Percentiles rank a stretch among this genome's conserved stretches.
These are phyloP conservation scores for Pilophorus perplexus DNA, from an alignment of 2,888 invertebrate genomes.

Conservation along the genomic window DNA sequence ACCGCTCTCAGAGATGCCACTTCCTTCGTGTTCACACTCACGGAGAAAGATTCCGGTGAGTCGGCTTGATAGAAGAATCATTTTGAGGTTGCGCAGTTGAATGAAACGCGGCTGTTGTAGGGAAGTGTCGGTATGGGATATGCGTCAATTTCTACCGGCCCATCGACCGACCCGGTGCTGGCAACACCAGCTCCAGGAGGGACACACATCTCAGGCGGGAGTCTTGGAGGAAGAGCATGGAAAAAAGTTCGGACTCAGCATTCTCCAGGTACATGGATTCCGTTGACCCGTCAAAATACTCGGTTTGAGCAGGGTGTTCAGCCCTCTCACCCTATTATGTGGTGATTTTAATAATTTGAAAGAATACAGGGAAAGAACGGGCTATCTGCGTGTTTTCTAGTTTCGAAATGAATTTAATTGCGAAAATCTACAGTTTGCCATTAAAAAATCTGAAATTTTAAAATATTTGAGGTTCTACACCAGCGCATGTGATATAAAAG, in stretches of 20 bases:
- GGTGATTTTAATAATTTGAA: too few relatives aligned
- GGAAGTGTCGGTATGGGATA: slow-evolving; percentile 89
- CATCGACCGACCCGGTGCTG: slow-evolving; percentile 66
- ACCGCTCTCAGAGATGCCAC: slow-evolving; percentile 83
- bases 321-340: too few relatives aligned
- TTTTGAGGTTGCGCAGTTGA: background rate
- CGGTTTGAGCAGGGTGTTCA: too few relatives aligned
- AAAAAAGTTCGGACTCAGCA: slow-evolving; percentile 87
- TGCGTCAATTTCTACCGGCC: slow-evolving; percentile 98
- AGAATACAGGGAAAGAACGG: too few relatives aligned
- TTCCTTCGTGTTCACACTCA: slow-evolving; percentile 96
- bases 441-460: too few relatives aligned
- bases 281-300: too few relatives aligned
- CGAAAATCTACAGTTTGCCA: background rate
- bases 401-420: too few relatives aligned
- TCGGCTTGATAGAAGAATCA: background rate
- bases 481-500: too few relatives aligned
- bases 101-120: slow-evolving; percentile 52
- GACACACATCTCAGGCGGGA: slow-evolving; percentile 70
- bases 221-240: slow-evolving; percentile 89
- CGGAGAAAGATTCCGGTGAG: slow-evolving; percentile 94
- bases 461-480: too few relatives aligned
- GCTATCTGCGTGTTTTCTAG: too few relatives aligned
- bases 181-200: slow-evolving; percentile 53
- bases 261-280: slow-evolving; percentile 74